Base-by-base conservation (phyloP, 2,888 invertebrate species). In the Heteromyza rotundicornis region DNA sequence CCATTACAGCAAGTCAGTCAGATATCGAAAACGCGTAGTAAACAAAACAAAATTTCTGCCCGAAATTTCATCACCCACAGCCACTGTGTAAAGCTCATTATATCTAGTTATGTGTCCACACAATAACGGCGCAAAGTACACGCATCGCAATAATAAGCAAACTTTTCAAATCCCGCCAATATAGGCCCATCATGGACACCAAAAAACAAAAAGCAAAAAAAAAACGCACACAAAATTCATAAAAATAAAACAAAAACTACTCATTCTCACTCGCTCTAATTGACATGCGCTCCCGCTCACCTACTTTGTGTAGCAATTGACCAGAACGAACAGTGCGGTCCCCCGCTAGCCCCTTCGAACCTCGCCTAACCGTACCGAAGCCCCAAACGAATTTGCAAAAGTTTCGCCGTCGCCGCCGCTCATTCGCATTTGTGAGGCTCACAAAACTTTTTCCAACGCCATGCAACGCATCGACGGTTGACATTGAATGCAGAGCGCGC, bases 91-190 rank as follows among this genome's bases (percentile, higher is more conserved):
- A 49, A 57, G 12, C 47, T 47, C 62, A 62, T 68, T 60, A 62
- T 56, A 60, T 65, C 55, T 62, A 58, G 60, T 57, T 47, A 57
- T 52, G 40, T 22, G 47, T 22, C 47, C 17, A 50, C 35, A 56
- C 57, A 52, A 61, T 63, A 57, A 57, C 60, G 59, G 55, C 58
- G 22, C 57, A 64, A 53, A 62, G 36, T 47, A 54, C 63, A 61
- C 53, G 65, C 64, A 62, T 56, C 52, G 60, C 60, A 59, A 70
- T 67, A 60, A 74, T 71, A 70, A 65, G 70, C 74, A 73, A 70
- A 67, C 64, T 66, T 72, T 76, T 71, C 73, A 78, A 78, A 77
- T 73, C 65, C 63, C 71, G 70, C 71, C 67, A 74, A 69, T 71
- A 67, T 72, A 70, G 76, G 74, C 75, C 75, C 78, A 76, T 72